Percentiles rank a stretch among this genome's conserved stretches.
These are phyloP conservation scores for Drosophila sproati DNA, from an alignment of 1,140 invertebrate species.

Conservation along the genomic window DNA sequence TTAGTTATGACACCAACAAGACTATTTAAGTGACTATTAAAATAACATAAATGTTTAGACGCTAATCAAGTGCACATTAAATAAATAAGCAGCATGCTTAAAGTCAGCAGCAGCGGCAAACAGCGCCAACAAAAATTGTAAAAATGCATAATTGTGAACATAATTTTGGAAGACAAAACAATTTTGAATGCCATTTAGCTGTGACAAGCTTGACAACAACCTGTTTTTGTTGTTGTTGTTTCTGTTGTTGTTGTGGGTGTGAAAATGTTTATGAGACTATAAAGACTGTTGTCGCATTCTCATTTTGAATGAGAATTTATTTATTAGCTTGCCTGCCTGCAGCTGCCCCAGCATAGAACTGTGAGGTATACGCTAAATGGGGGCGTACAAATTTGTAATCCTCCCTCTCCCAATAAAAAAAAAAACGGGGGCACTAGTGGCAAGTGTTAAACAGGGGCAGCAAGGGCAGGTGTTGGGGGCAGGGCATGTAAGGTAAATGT, in stretches of 20 bases:
- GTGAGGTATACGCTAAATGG: conserved; percentile 42
- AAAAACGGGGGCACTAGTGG: conserved; percentile 25
- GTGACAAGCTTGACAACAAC: conserved; percentile 50
- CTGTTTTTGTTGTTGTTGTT: conserved; percentile 26
- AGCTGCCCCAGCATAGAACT: conserved; percentile 4
- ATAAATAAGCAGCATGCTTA: conserved; percentile 45
- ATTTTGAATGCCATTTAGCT: conserved; percentile 40
- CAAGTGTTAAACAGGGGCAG: not conserved
- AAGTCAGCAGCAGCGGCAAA: not conserved
- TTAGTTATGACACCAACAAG: no score
- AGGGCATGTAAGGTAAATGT: conserved; percentile 26
- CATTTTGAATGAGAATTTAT: conserved; percentile 52
- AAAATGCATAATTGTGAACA: conserved; percentile 46
- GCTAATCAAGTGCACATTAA: not conserved
- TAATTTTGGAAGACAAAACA: conserved; percentile 43
- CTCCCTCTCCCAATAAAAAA: no score
- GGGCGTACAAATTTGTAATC: conserved; percentile 47
- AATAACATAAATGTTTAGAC: no score
- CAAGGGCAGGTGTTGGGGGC: not conserved
- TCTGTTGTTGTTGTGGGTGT: conserved; percentile 30
- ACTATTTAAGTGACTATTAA: no score
- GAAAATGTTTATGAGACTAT: conserved; percentile 65
- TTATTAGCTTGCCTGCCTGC: conserved; percentile 58
- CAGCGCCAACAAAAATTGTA: conserved; percentile 40
- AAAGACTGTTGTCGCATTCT: conserved; percentile 52